Conservation (phyloP, 2,888 invertebrate species). For the Thereva unica region DNA sequence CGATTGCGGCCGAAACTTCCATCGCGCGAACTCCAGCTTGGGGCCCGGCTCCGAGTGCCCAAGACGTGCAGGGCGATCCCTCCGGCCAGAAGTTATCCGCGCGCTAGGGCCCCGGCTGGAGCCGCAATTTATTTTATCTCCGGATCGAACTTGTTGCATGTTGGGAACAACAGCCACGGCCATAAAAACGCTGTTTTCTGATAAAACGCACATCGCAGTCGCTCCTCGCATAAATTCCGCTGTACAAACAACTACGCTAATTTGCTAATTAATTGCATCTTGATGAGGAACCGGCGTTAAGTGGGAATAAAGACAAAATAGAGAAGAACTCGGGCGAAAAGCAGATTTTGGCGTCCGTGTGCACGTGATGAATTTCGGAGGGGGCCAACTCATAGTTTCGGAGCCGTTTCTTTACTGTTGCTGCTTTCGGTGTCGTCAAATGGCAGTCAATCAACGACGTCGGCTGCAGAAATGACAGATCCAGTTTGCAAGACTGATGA, state of each 20-base stretch:
- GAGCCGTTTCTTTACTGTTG: too few relatives aligned
- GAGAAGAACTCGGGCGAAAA: too few relatives aligned
- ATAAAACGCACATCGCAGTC: conserved; percentile 30
- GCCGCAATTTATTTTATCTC: conserved; percentile 30
- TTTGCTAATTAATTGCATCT: conserved; percentile 20
- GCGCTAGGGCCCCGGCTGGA: conserved; percentile 3
- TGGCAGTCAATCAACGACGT: too few relatives aligned
- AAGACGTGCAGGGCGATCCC: conserved; percentile 2
- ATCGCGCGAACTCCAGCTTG: background rate
- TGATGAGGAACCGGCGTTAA: too few relatives aligned
- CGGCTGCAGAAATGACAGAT: too few relatives aligned
- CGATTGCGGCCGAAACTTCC: conserved; percentile 2
- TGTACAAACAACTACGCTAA: conserved; percentile 23
- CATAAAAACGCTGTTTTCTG: conserved; percentile 32
- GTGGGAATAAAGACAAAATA: too few relatives aligned
- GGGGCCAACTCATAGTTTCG: too few relatives aligned
- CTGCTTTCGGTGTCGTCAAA: too few relatives aligned
- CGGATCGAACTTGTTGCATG: conserved; percentile 24
- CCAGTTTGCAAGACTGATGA: too few relatives aligned
- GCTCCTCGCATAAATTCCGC: conserved; percentile 29
- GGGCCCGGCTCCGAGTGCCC: background rate
- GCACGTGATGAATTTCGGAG: too few relatives aligned
- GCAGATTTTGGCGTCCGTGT: too few relatives aligned
- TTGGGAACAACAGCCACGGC: conserved; percentile 17
- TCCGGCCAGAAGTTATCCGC: conserved; percentile 11